Base-by-base conservation (phyloP, 2,113 vertebrate species). In the Gavia stellata region DNA sequence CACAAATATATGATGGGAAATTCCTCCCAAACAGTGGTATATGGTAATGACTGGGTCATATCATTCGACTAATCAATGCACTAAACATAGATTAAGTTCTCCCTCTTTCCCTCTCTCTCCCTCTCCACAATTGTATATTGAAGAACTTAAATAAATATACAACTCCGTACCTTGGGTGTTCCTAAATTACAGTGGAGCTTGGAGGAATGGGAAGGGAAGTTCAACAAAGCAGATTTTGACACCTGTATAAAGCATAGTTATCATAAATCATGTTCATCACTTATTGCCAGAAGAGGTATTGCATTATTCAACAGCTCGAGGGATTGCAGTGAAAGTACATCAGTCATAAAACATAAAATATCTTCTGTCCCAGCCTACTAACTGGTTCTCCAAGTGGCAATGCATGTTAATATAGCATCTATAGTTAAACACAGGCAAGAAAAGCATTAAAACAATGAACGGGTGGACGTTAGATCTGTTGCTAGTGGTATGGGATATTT, bases 131-230 rank as follows among this genome's bases (percentile, higher is more conserved):
- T 0, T 66, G 72, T 87, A 85, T 88, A 67, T 14, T 45, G 55
- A 91, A 95, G 68, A 72, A 78, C 17, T 90, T 94, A 80, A 38
- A 92, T 82, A 96, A 92, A 94, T 96, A 97, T 11, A 95, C 89
- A 96, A 2, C 40, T 71, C 74, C 44, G 72, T 82, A 93, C 78
- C 86, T 86, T 90, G 92, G 80, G 92, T 95, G 55, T 91, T 93
- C 81, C 91, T 92, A 92, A 95, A 95, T 94, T 94, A 86, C 67
- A 82, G 68, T 36, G 81, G 63, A 96, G 63, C 50, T 81, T 81
- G 52, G 38, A 86, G 67, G 67, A 95, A 94, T 38, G 66, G 86
- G 83, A 87, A 82, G 88, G 36, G 89, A 95, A 93, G 75, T 77
- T 91, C 82, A 96, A 85, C 72, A 94, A 91, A 91, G 33, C 45